These are phyloP conservation scores for Montipora sp. DNA, from an alignment of 64 coral and sea anemone genomes.

Conservation along the genomic window DNA sequence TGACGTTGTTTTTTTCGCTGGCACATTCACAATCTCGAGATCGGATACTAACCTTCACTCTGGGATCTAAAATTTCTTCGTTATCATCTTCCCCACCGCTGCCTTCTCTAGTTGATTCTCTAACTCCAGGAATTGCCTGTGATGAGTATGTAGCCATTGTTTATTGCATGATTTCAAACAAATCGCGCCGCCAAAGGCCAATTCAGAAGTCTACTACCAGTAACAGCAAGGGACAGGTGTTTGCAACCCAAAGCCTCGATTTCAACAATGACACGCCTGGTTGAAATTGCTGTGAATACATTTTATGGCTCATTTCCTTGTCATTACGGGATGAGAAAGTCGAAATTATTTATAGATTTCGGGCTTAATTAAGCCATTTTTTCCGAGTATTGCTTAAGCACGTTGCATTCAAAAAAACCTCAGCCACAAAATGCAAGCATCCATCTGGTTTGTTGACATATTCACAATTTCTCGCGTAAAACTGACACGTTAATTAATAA, in stretches of 20 bases:
- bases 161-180: background rate
- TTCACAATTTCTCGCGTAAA: too few relatives aligned
- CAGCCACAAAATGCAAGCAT: background rate
- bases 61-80: constrained; percentile 81
- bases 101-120: background rate
- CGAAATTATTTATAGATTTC: too few relatives aligned
- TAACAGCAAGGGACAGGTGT: background rate
- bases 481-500: too few relatives aligned
- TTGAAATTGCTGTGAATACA: background rate
- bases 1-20: too few relatives aligned
- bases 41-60: constrained; percentile 72
- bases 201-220: too few relatives aligned
- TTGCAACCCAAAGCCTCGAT: background rate
- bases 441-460: background rate
- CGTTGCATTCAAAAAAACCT: background rate
- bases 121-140: background rate
- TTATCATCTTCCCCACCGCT: constrained; percentile 75
- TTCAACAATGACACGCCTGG: background rate
- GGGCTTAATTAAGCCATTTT: too few relatives aligned
- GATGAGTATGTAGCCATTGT: background rate
- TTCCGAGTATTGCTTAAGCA: too few relatives aligned
- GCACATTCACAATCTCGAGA: too few relatives aligned
- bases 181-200: background rate
- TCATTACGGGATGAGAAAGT: too few relatives aligned
- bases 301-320: background rate